A percentile compares a stretch with the other conserved stretches of the same genome.
These are phyloP conservation scores for Irena cyanogastra DNA, from an alignment of 2,113 vertebrate genomes.

Conservation along the genomic window DNA sequence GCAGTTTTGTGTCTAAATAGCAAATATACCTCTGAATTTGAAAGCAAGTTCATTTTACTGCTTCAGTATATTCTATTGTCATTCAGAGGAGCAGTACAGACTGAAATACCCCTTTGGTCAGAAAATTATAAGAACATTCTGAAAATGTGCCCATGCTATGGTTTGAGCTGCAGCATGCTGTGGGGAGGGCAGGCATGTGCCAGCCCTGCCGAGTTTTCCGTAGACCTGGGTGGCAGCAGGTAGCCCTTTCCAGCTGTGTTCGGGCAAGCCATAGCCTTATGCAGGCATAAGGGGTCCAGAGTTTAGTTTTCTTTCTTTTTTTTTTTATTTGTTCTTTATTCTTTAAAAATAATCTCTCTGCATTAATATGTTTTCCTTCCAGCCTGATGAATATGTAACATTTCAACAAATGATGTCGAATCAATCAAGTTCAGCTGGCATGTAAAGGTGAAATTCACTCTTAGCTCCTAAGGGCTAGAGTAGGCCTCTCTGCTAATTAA, in stretches of 20 bases:
- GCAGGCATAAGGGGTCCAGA: not conserved
- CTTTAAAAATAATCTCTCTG: not conserved
- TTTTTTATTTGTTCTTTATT: not conserved
- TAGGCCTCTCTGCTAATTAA: not conserved
- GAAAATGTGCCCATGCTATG: not conserved
- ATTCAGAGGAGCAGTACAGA: not conserved
- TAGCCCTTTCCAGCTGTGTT: not conserved
- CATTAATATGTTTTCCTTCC: not conserved
- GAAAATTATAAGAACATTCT: not conserved
- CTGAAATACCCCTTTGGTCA: not conserved
- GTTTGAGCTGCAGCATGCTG: fast-evolving
- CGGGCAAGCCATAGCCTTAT: not conserved
- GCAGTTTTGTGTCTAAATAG: not conserved
- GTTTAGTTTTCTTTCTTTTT: not conserved
- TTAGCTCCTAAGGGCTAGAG: not conserved
- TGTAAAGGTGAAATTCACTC: not conserved
- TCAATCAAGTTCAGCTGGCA: not conserved
- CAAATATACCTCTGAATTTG: not conserved
- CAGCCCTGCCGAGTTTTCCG: not conserved
- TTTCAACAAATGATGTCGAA: not conserved
- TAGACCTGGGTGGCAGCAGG: not conserved
- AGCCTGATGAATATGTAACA: not conserved
- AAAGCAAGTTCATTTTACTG: not conserved
- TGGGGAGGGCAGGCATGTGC: fast-evolving
- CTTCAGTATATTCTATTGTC: not conserved